Conservation (phyloP, 2,113 vertebrate genomes). For the Pelvicachromis taeniatus region DNA sequence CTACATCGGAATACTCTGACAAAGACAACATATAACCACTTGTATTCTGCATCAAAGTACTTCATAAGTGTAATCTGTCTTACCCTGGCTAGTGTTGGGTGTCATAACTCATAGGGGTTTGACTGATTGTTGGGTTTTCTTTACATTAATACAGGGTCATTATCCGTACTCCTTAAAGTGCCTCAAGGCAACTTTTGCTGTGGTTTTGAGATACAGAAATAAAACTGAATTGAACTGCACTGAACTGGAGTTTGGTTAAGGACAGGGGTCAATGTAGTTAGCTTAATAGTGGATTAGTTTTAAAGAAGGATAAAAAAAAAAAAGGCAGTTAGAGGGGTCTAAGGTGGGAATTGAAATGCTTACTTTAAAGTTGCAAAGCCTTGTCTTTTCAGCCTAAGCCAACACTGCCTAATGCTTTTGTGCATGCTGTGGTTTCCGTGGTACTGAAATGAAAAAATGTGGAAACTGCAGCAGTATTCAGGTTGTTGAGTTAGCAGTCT, state of each 20-base stretch:
- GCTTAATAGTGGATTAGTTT: not conserved
- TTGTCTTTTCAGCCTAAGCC: not conserved
- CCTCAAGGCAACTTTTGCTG: not conserved
- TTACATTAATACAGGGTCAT: not conserved
- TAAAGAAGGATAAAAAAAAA: not conserved
- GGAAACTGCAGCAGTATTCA: not conserved
- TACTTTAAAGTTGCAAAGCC: not conserved
- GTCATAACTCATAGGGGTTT: not conserved
- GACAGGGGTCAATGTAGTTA: not conserved
- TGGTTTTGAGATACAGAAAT: not conserved
- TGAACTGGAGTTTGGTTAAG: not conserved
- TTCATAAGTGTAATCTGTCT: not conserved
- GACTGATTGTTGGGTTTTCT: not conserved
- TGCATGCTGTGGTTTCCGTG: not conserved
- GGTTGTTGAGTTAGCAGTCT: not conserved
- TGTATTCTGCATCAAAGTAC: not conserved
- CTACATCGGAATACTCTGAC: not conserved
- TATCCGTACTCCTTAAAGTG: not conserved
- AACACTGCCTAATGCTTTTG: not conserved
- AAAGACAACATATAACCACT: not conserved
- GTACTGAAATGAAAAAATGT: not conserved
- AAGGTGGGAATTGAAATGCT: not conserved
- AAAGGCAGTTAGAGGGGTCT: not conserved
- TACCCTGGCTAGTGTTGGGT: not conserved
- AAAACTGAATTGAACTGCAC: not conserved